These are phyloP conservation scores for Gorsachius magnificus DNA, from an alignment of 2,797 vertebrate species.

Conservation along the genomic window DNA sequence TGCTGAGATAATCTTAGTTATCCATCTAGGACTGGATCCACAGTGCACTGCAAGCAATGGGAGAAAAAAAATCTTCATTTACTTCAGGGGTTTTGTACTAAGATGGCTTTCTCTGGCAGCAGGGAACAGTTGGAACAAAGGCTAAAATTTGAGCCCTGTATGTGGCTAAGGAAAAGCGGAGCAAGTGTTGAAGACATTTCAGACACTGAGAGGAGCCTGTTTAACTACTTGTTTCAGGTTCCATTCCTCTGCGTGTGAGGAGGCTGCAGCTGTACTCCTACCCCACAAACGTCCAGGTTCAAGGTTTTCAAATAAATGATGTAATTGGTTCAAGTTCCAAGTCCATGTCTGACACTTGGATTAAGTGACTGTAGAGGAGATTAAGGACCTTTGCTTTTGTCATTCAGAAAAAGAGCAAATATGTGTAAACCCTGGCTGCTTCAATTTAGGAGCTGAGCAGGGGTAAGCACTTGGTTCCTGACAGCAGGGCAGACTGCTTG, in stretches of 20 bases:
- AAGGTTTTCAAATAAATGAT: neutral
- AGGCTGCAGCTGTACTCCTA: neutral
- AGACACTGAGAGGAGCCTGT: neutral
- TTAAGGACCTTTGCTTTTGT: neutral
- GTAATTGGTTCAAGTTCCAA: neutral
- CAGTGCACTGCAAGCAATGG: constrained; percentile 2
- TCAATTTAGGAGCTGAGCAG: neutral
- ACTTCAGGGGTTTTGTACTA: neutral
- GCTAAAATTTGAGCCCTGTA: neutral
- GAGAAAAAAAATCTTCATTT: neutral
- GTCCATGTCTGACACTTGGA: neutral
- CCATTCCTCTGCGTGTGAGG: neutral
- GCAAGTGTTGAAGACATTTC: neutral
- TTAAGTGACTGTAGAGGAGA: neutral
- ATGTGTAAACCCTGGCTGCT: neutral
- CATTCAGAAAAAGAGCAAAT: neutral
- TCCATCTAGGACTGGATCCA: constrained; percentile 18
- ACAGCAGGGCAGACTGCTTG: neutral
- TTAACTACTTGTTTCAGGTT: neutral
- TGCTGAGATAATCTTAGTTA: constrained; percentile 26
- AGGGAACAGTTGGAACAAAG: neutral
- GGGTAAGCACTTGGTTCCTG: neutral
- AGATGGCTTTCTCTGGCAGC: neutral
- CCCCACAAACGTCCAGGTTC: neutral
- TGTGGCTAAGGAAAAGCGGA: neutral